Evolutionary conservation across 2,888 invertebrate species (phyloP).

Genomic region (Troides helena): DNA sequence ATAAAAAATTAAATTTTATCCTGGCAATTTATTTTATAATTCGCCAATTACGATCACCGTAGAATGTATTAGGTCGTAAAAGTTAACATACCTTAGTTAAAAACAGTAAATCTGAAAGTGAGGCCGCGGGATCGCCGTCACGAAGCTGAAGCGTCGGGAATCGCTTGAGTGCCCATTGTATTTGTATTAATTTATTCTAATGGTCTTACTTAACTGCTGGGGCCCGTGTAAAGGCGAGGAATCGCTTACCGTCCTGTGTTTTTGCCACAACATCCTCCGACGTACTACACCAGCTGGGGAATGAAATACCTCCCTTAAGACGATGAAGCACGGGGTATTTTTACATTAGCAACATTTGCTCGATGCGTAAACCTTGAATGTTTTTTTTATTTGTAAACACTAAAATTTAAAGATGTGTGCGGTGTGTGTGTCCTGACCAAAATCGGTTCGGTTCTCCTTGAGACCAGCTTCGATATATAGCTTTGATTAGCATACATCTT

Average conservation of each 20-base stretch:
- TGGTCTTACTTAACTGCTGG: constrained; percentile 19
- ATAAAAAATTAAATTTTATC: too few species aligned
- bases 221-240: constrained; percentile 7
- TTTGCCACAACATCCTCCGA: neutral
- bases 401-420: neutral
- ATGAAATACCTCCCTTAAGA: neutral
- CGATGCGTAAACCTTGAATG: neutral
- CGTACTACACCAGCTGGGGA: neutral
- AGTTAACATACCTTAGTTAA: constrained; percentile 5
- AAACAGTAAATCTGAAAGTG: constrained; percentile 11
- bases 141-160: neutral
- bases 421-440: constrained; percentile 1
- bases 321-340: neutral
- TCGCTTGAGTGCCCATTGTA: constrained; percentile 11
- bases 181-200: constrained; percentile 22
- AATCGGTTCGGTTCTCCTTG: neutral
- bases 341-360: neutral
- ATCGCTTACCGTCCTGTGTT: constrained; percentile 1
- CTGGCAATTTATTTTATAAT: constrained; percentile 4
- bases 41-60: constrained; percentile 2
- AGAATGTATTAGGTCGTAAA: constrained; percentile 3
- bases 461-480: neutral
- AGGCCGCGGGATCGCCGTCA: constrained; percentile 1
- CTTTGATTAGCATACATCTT: constrained; percentile 4
- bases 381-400: neutral